Evolutionary conservation across 2,113 vertebrate genomes (phyloP).

Genomic region (Apteryx owenii): DNA sequence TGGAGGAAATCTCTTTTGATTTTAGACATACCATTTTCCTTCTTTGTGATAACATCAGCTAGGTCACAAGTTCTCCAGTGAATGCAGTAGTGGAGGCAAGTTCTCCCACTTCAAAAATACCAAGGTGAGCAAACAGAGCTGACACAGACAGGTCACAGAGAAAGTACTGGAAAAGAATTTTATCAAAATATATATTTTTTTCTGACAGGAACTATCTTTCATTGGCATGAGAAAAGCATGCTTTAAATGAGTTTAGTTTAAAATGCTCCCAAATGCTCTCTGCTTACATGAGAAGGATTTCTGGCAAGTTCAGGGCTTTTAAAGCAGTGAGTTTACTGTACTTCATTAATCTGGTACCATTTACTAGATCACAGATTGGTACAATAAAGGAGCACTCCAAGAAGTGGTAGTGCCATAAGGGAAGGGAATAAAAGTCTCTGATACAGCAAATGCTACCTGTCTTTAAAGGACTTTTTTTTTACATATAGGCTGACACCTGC

Average conservation of each 20-base stretch:
- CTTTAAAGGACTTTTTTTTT: not conserved
- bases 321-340: not conserved
- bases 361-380: not conserved
- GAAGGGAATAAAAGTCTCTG: not conserved
- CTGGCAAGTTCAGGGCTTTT: not conserved
- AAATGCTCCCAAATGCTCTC: too few relatives aligned
- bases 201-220: not conserved
- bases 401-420: not conserved
- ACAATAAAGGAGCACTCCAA: not conserved
- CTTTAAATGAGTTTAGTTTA: not conserved
- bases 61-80: not conserved
- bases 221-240: not conserved
- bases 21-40: not conserved
- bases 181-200: not conserved
- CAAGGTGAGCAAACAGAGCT: not conserved
- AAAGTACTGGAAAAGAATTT: not conserved
- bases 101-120: not conserved
- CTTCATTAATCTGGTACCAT: not conserved
- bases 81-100: not conserved
- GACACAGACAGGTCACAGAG: not conserved
- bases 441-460: not conserved
- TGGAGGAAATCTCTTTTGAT: not conserved
- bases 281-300: not conserved
- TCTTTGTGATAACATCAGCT: not conserved
- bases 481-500: not conserved